These are phyloP conservation scores for Channa striata DNA, from an alignment of 2,797 vertebrate species.

Conservation along the genomic window DNA sequence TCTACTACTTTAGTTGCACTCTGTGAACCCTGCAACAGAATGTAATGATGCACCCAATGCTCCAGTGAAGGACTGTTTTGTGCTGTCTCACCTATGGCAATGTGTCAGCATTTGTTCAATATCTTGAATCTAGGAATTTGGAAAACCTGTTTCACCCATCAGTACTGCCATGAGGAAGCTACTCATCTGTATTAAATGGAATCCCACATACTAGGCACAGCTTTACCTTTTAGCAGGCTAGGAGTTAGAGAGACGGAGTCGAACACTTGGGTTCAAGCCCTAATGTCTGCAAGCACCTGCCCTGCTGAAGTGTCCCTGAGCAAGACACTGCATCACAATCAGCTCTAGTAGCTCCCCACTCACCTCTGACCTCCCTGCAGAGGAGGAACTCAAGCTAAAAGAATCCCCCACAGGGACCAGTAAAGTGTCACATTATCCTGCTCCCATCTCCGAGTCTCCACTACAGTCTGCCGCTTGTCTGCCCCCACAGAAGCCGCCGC, in stretches of 20 bases:
- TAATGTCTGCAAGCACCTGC: conserved; percentile 60
- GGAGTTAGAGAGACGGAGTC: conserved; percentile 53
- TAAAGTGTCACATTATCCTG: conserved; percentile 77
- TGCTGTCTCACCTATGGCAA: conserved; percentile 47
- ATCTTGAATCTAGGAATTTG: conserved; percentile 51
- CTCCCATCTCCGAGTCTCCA: conserved; percentile 76
- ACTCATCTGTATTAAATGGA: conserved; percentile 63
- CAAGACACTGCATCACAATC: conserved; percentile 44
- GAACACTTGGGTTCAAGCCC: conserved; percentile 41
- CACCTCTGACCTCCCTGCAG: conserved; percentile 65
- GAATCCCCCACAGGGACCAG: conserved; percentile 66
- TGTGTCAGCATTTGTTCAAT: conserved; percentile 43
- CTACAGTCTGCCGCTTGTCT: conserved; percentile 91
- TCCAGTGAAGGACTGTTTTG: conserved; percentile 54
- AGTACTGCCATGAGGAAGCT: conserved; percentile 57
- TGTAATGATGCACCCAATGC: conserved; percentile 39
- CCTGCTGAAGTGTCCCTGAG: conserved; percentile 58
- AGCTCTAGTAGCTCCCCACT: conserved; percentile 58
- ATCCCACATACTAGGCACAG: conserved; percentile 47
- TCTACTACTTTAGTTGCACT: conserved; percentile 51
- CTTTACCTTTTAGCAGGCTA: conserved; percentile 50
- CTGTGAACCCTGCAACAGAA: conserved; percentile 42
- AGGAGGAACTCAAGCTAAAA: conserved; percentile 57
- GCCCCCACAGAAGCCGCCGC: conserved; percentile 88
- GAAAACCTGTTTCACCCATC: conserved; percentile 65